A percentile compares a stretch with the other conserved stretches of the same genome.
These are phyloP conservation scores for Hermaeophaga mercurialis DNA, from an alignment of 2,888 invertebrate species.

Conservation along the genomic window DNA sequence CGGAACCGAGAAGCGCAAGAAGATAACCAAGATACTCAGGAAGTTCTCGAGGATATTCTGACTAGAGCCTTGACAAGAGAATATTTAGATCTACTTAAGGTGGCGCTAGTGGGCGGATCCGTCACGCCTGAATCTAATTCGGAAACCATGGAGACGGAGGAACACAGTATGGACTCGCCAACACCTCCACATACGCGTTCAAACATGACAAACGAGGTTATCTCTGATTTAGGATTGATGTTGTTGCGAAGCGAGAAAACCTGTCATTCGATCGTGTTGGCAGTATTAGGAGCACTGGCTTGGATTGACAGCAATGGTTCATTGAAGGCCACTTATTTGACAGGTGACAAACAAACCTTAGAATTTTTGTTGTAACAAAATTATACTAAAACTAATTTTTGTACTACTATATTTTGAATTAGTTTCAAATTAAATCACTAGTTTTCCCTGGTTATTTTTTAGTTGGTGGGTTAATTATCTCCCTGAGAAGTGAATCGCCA, in stretches of 20 bases:
- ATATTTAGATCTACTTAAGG: constrained; percentile 80
- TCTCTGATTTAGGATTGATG: constrained; percentile 78
- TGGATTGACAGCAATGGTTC: constrained; percentile 89
- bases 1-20: constrained; percentile 78
- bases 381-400: too few species aligned
- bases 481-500: too few species aligned
- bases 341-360: too few species aligned
- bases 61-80: constrained; percentile 86
- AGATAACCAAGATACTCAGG: constrained; percentile 80
- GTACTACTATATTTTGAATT: too few species aligned
- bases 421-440: too few species aligned
- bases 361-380: too few species aligned
- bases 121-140: constrained; percentile 60
- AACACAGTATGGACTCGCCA: constrained; percentile 72
- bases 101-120: constrained; percentile 74
- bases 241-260: constrained; percentile 70
- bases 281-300: constrained; percentile 70
- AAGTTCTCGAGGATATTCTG: constrained; percentile 84
- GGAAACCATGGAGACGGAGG: constrained; percentile 69
- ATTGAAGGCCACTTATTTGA: constrained; percentile 75
- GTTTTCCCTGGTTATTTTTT: too few species aligned
- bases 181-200: constrained; percentile 58
- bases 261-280: constrained; percentile 68
- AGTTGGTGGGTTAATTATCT: too few species aligned
- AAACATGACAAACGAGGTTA: constrained; percentile 69